phyloP scores from a whole-genome alignment of 1,140 invertebrate species.

The Drosophila serrata region DNA sequence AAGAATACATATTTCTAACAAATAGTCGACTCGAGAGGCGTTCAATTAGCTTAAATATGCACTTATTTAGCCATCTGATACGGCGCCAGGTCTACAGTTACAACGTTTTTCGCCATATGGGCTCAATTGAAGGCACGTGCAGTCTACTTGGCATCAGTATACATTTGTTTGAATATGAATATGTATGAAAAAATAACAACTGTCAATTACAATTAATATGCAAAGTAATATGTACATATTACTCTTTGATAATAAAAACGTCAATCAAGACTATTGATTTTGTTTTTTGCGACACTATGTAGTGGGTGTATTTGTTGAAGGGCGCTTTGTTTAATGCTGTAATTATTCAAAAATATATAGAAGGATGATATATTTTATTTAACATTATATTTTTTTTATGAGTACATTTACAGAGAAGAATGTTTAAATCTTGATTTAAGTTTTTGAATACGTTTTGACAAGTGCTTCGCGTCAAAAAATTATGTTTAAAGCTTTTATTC shows the following conservation, averaged over 20 bases:
- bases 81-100: neutral
- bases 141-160: slow-evolving; percentile 5
- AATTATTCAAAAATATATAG: neutral
- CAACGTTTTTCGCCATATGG: slow-evolving; percentile 2
- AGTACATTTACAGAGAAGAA: no score
- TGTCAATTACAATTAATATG: slow-evolving; percentile 8
- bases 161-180: neutral
- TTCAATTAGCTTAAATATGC: slow-evolving; percentile 15
- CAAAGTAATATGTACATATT: slow-evolving; percentile 8
- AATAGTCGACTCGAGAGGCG: neutral
- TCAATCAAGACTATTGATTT: slow-evolving; percentile 13
- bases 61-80: slow-evolving; percentile 8
- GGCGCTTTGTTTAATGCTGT: neutral
- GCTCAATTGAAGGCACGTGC: slow-evolving; percentile 7
- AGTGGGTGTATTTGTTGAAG: no score
- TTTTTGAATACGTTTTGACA: no score
- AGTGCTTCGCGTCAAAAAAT: no score
- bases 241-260: slow-evolving; percentile 5
- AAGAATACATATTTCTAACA: neutral
- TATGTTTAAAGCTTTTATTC: no score
- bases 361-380: no score
- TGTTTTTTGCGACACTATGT: neutral
- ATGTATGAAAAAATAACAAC: slow-evolving; percentile 3
- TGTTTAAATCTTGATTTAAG: no score
- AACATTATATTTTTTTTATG: no score